Evolutionary conservation across 2,113 vertebrate genomes (phyloP), one percentile per base, ranked within the genome.

Genomic region (Callithrix jacchus): DNA sequence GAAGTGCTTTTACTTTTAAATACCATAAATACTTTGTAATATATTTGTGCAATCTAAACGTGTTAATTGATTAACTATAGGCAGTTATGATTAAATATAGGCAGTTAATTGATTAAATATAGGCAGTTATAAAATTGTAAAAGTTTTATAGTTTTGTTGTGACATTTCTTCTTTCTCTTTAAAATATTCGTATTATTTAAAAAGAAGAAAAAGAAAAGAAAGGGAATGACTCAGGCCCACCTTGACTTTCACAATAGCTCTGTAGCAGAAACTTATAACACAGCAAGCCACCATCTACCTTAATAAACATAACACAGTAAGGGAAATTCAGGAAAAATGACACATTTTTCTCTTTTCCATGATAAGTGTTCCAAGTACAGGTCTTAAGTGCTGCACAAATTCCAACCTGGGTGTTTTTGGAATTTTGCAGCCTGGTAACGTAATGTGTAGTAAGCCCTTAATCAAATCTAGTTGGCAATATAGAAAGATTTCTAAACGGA

Each of bases 31-130:
- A 37, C 25, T 40, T 32, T 66, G 4, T 14, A 66, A 82, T 76
- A n/a, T 52, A 77, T 91, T 54, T 70, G 3, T 77, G 16, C 30
- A 70, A 71, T 74, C 42, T 70, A 87, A 92, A 84, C 47, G 20
- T 54, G 3, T 42, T 49, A 54, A 18, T 76, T 70, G 77, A 83
- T 80, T 92, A 84, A 94, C 88, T 58, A 80, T 25, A 89, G 37
- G 17, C 2, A 16, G 7, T 74, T 73, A 27, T 71, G 58, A n/a
- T n/a, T n/a, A n/a, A n/a, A n/a, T n/a, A n/a, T n/a, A n/a, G n/a
- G n/a, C n/a, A n/a, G 3, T 42, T 49, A 54, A 18, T 76, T 70
- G 77, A 83, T 80, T 92, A 84, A 94, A 91, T 58, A 80, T 25
- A 89, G 37, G 17, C 2, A 16, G 7, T 74, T 73, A 27, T 71